Evolutionary conservation across 2,113 vertebrate species (phyloP), one percentile per base, ranked within the genome.

Genomic region (Saguinus midas): DNA sequence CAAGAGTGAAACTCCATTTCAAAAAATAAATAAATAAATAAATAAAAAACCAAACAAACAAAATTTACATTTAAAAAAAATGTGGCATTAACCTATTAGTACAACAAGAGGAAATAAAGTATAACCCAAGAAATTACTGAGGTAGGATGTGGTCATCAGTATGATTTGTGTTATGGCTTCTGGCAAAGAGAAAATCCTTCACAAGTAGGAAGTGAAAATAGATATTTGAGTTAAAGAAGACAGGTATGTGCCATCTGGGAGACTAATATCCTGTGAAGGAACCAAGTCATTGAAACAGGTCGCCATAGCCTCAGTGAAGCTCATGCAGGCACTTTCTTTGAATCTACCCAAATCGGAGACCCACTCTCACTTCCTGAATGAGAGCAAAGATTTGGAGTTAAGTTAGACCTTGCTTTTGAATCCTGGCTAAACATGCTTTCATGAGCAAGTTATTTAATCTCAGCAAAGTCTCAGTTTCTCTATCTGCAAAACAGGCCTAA

Each of bases 131-230:
- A 81, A 93, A 82, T 37, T 79, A 66, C 40, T 20, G 72, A 92
- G 37, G 78, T 23, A 85, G 72, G 17, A 40, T 76, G n/a, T 88
- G 43, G 27, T 91, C 64, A 82, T 84, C 40, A 78, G 66, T 20
- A 50, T 14, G 50, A 88, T 37, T 93, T 12, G 6, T 40, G 35
- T 82, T 85, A 90, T 61, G 12, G n/a, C 10, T 91, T 89, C 73
- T 87, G 90, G n/a, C n/a, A 84, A 88, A 96, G 27, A 82, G 43
- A 76, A 94, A 85, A 87, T 29, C 16, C 35, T 88, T 66, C 61
- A 57, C 1, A 45, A 76, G 21, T 20, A 75, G n/a, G 87, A 82
- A 37, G 32, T 64, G 20, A 87, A 87, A 82, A 93, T 3, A 79
- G 68, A 50, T 57, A 68, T 10, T 20, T 61, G 73, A 66, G 61